phyloP scores from a whole-genome alignment of 2,113 vertebrate species.

The Misgurnus mizolepis region DNA sequence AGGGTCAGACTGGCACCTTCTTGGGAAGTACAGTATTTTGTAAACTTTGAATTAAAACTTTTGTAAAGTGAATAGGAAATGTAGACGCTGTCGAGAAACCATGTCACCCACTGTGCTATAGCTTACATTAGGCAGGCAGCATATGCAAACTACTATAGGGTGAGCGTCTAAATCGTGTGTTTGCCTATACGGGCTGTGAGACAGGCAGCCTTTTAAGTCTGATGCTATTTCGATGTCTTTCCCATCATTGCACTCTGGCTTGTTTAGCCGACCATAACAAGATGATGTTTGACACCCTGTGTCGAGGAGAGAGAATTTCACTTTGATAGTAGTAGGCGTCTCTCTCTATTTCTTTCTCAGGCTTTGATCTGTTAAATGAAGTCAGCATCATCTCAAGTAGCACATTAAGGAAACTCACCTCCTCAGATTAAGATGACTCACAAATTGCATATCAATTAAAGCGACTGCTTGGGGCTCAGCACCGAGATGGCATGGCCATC shows the following conservation, averaged over 20 bases:
- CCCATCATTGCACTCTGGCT: slow-evolving; percentile 17
- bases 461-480: neutral
- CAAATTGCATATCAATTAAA: slow-evolving; percentile 39
- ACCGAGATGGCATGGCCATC: slow-evolving; percentile 16
- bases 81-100: too few relatives aligned
- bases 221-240: neutral
- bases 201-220: neutral
- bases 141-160: slow-evolving; percentile 1
- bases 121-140: neutral
- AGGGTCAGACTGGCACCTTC: too few relatives aligned
- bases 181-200: neutral
- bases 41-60: too few relatives aligned
- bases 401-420: slow-evolving; percentile 30
- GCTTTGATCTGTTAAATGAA: slow-evolving; percentile 40
- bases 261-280: slow-evolving; percentile 32
- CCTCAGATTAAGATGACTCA: slow-evolving; percentile 20
- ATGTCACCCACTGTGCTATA: too few relatives aligned
- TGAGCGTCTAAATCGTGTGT: neutral
- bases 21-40: too few relatives aligned
- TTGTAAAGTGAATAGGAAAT: too few relatives aligned
- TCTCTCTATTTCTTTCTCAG: slow-evolving; percentile 28
- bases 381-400: slow-evolving; percentile 26
- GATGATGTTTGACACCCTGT: slow-evolving; percentile 30
- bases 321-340: slow-evolving; percentile 17
- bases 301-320: slow-evolving; percentile 16